These are phyloP conservation scores for Choloepus hoffmanni DNA, from an alignment of 2,113 vertebrate species.

Conservation along the genomic window DNA sequence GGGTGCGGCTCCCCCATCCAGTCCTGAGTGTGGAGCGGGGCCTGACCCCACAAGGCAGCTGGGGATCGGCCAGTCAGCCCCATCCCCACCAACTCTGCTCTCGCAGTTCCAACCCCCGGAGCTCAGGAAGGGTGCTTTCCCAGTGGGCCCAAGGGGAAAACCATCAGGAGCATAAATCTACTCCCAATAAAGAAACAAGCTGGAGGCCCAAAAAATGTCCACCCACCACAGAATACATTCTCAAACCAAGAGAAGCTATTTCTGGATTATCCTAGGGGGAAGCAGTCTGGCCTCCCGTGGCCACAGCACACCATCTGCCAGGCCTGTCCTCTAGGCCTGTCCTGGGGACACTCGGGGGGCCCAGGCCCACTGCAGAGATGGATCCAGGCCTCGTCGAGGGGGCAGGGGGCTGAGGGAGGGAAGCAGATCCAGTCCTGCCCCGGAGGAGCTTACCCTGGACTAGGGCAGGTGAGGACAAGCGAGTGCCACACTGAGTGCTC, in stretches of 20 bases:
- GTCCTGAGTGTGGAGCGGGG: background rate
- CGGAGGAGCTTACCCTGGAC: background rate
- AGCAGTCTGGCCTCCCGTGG: slow-evolving; percentile 18
- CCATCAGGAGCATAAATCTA: slow-evolving; percentile 6
- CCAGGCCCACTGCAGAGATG: background rate
- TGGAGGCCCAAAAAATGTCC: background rate
- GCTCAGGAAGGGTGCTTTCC: background rate
- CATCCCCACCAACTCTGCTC: background rate
- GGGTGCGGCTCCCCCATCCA: background rate
- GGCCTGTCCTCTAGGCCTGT: background rate
- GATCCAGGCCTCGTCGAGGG: background rate
- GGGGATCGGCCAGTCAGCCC: too few species aligned
- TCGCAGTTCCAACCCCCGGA: background rate
- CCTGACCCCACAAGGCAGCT: background rate
- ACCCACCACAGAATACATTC: background rate
- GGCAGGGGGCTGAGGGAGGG: background rate
- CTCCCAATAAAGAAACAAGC: slow-evolving; percentile 43
- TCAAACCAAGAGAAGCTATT: slow-evolving; percentile 60
- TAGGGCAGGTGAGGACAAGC: background rate
- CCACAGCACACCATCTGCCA: background rate
- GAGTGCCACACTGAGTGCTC: background rate
- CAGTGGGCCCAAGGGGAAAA: background rate
- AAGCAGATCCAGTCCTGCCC: background rate
- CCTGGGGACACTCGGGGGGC: background rate
- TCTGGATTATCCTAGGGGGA: slow-evolving; percentile 62